A percentile compares a stretch with the other conserved stretches of the same genome.
Evolutionary conservation across 2,797 vertebrate genomes (phyloP).

Genomic region (Syngnathus acus): DNA sequence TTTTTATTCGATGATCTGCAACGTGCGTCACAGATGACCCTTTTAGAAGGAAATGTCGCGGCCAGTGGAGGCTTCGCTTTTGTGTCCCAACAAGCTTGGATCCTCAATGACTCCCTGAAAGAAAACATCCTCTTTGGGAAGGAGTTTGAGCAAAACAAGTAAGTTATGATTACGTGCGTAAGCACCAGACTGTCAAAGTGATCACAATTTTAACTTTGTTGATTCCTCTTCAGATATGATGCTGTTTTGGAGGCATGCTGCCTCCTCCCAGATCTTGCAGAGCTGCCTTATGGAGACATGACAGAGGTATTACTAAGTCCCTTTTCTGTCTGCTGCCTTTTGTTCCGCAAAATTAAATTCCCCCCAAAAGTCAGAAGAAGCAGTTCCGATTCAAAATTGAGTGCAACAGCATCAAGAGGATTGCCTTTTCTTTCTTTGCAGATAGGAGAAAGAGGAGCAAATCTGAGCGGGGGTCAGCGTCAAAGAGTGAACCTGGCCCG

Average conservation of each 20-base stretch:
- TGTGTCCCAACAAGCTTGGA: conserved; percentile 79
- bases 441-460: conserved; percentile 78
- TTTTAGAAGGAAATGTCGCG: conserved; percentile 72
- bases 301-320: conserved; percentile 68
- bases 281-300: conserved; percentile 75
- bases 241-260: conserved; percentile 74
- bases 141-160: conserved; percentile 66
- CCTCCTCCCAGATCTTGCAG: conserved; percentile 69
- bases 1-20: neutral
- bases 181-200: neutral
- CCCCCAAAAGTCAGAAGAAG: neutral
- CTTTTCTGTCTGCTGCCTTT: neutral
- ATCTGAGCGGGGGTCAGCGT: conserved; percentile 78
- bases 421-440: conserved; percentile 25
- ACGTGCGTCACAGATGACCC: conserved; percentile 68
- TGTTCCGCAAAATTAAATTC: neutral
- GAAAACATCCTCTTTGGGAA: conserved; percentile 80
- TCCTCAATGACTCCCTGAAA: conserved; percentile 75
- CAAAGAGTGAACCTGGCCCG: conserved; percentile 79
- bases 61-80: conserved; percentile 70
- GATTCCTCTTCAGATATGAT: conserved; percentile 60
- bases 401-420: neutral
- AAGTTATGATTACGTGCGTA: conserved; percentile 24
- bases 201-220: neutral
- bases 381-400: conserved; percentile 1